These are phyloP conservation scores for Poeciliopsis paucimaculata DNA, from an alignment of 2,797 vertebrate genomes.

Conservation along the genomic window DNA sequence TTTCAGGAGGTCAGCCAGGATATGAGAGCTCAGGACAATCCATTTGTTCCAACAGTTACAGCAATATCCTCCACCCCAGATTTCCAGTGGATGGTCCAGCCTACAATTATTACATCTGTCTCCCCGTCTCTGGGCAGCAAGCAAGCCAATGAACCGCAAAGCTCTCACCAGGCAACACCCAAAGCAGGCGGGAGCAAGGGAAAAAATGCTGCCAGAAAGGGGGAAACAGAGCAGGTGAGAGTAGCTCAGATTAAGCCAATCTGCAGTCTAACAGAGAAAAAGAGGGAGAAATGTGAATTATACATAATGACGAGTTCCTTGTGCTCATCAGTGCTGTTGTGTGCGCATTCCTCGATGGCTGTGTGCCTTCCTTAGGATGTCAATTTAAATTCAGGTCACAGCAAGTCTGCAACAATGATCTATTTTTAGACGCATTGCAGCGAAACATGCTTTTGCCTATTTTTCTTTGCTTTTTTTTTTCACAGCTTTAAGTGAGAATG, in stretches of 20 bases:
- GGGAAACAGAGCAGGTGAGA: conserved; percentile 91
- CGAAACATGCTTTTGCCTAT: conserved; percentile 71
- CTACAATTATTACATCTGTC: conserved; percentile 88
- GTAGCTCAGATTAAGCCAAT: conserved; percentile 44
- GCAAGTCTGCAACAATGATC: conserved; percentile 84
- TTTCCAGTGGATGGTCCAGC: conserved; percentile 96
- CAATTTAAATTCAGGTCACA: conserved; percentile 86
- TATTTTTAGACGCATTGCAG: conserved; percentile 86
- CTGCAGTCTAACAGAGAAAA: conserved; percentile 53
- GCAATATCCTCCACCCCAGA: conserved; percentile 92
- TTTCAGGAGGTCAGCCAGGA: conserved; percentile 87
- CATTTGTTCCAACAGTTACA: conserved; percentile 93
- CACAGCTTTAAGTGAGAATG: conserved; percentile 53
- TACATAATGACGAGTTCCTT: conserved; percentile 56
- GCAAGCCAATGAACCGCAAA: conserved; percentile 85
- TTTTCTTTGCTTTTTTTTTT: neutral
- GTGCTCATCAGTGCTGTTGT: conserved; percentile 59
- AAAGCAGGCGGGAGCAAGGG: conserved; percentile 82
- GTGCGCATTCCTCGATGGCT: conserved; percentile 59
- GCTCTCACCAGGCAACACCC: conserved; percentile 80
- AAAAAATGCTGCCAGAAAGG: conserved; percentile 87
- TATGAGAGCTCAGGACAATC: conserved; percentile 78
- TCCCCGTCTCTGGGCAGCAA: conserved; percentile 87
- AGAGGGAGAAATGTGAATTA: conserved; percentile 30
- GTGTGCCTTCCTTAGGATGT: conserved; percentile 67